These are phyloP conservation scores for Diarsia dahlii DNA, from an alignment of 2,888 invertebrate genomes.

Conservation along the genomic window DNA sequence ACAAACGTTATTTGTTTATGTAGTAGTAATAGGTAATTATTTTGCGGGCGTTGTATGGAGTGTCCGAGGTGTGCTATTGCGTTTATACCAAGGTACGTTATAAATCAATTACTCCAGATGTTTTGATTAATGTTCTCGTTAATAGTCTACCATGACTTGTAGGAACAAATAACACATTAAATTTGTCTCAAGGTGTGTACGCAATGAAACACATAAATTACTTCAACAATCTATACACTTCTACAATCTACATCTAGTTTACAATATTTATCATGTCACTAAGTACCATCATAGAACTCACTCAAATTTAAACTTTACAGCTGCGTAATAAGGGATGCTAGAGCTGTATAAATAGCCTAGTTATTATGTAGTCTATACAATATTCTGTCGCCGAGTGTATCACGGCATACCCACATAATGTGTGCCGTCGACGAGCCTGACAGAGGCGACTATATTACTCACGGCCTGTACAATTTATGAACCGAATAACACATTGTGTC, in stretches of 20 bases:
- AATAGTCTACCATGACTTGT: not conserved
- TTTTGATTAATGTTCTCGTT: not conserved
- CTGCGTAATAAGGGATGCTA: constrained; percentile 39
- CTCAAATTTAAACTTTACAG: constrained; percentile 50
- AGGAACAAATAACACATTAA: not conserved
- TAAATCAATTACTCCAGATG: not conserved
- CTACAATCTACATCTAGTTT: constrained; percentile 28
- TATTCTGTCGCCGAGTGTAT: constrained; percentile 69
- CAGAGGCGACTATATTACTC: constrained; percentile 85
- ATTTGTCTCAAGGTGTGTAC: not conserved
- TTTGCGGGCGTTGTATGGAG: too few relatives aligned
- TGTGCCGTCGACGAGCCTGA: constrained; percentile 84
- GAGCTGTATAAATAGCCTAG: constrained; percentile 41
- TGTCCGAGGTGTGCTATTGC: too few relatives aligned
- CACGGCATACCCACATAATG: constrained; percentile 79
- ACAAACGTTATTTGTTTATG: too few relatives aligned
- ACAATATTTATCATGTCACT: constrained; percentile 54
- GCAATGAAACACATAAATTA: constrained; percentile 19
- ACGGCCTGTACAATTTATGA: constrained; percentile 85
- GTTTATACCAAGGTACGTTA: not conserved
- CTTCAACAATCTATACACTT: constrained; percentile 32
- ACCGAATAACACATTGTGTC: constrained; percentile 83
- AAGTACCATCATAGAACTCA: constrained; percentile 45
- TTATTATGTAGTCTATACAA: constrained; percentile 47
- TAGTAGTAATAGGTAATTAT: too few relatives aligned